Evolutionary conservation across 2,888 invertebrate genomes (phyloP), one percentile per base, ranked within the genome.

Genomic region (Monochamus alternatus): DNA sequence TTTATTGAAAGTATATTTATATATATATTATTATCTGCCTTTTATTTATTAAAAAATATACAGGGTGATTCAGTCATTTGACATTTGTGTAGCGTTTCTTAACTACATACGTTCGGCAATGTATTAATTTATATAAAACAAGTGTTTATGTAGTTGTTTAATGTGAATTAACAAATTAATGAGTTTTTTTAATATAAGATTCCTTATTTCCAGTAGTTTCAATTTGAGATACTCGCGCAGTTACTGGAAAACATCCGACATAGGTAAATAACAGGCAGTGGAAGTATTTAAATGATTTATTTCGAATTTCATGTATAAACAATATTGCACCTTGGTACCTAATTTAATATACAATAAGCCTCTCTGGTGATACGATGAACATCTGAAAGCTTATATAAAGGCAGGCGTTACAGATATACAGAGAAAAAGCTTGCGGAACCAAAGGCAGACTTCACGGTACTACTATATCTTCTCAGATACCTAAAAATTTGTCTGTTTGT

Each of bases 281-380:
- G n/a, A 55, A 55, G 62, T 71, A 71, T 63, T 71, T 71, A 78
- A 81, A 79, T 81, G 76, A 73, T 81, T 81, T 80, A 80, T 80
- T 79, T 75, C 72, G 66, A 62, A 78, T 78, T 85, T 87, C 87
- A 82, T 86, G 86, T 88, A 88, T 87, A 88, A 88, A 88, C 87
- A 87, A 87, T 87, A 86, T 87, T 86, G 86, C 86, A 87, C 84
- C 85, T 85, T 85, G 83, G 81, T 85, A 83, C 78, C 84, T 84
- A 84, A 78, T 75, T 84, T 81, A 83, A 55, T 75, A 82, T 84
- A 86, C 84, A 84, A 79, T 85, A 86, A 87, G 86, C 86, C 82
- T 80, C 84, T 83, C 83, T 81, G 84, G 85, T 87, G 85, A 83
- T 86, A 85, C 84, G 84, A 83, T 85, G 85, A 86, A 85, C 85